Conservation (phyloP, 2,888 invertebrate species). For the Diadegma fenestrale region DNA sequence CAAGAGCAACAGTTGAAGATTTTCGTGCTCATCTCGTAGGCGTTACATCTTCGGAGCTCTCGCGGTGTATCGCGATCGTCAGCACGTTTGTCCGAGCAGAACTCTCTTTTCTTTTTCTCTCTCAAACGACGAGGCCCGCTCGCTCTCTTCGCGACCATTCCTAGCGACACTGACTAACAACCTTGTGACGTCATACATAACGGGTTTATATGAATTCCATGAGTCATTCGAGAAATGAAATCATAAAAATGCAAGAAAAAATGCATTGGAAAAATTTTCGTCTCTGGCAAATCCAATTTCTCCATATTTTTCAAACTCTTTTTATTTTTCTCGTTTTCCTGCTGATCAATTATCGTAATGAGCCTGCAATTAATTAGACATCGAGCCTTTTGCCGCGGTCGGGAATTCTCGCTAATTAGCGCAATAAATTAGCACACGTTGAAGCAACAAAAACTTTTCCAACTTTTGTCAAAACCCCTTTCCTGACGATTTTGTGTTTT, state of each 20-base stretch:
- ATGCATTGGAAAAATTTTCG: background rate
- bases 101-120: background rate
- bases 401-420: background rate
- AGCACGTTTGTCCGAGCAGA: constrained; percentile 53
- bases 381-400: background rate
- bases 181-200: constrained; percentile 49
- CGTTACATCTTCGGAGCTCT: constrained; percentile 40
- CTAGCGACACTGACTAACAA: constrained; percentile 34
- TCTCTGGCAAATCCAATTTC: background rate
- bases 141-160: constrained; percentile 35
- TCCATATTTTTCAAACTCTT: background rate
- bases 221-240: constrained; percentile 28
- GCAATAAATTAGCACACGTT: background rate
- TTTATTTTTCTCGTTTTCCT: background rate
- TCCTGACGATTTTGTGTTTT: no score
- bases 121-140: constrained; percentile 28
- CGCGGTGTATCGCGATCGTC: constrained; percentile 50
- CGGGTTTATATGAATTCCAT: constrained; percentile 36
- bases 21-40: constrained; percentile 37
- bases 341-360: background rate
- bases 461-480: no score
- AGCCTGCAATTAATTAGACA: background rate
- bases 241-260: background rate
- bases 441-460: no score
- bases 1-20: background rate